Conservation (phyloP, 1,140 invertebrate species). For the Leptinotarsa defecta region DNA sequence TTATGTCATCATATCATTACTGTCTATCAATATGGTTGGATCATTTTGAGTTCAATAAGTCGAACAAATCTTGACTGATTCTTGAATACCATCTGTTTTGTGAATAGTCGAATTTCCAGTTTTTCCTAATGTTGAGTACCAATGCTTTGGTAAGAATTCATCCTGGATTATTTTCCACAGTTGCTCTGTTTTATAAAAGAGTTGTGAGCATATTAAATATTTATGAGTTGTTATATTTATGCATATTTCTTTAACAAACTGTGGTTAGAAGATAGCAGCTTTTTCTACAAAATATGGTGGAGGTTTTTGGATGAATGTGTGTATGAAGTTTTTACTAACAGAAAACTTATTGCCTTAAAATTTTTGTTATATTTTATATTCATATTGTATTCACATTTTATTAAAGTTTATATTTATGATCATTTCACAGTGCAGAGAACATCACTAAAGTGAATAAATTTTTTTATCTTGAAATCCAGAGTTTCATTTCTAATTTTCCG, state of each 20-base stretch:
- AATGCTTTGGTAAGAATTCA: not conserved
- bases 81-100: not conserved
- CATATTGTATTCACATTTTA: conserved; percentile 44
- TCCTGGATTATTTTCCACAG: conserved; percentile 16
- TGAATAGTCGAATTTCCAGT: not conserved
- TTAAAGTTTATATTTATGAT: conserved; percentile 42
- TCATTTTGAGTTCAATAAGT: conserved; percentile 6
- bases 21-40: conserved; percentile 22
- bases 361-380: conserved; percentile 50
- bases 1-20: conserved; percentile 33
- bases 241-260: conserved; percentile 29
- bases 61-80: conserved; percentile 20
- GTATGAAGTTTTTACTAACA: conserved; percentile 33
- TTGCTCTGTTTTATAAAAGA: conserved; percentile 19
- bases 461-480: conserved; percentile 11
- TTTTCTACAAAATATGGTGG: conserved; percentile 47
- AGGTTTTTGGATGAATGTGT: conserved; percentile 41
- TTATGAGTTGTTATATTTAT: conserved; percentile 37
- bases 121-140: not conserved
- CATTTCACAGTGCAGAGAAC: conserved; percentile 45
- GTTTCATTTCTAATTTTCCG: not conserved
- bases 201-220: conserved; percentile 26
- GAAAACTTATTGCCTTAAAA: conserved; percentile 44
- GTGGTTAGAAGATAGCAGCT: conserved; percentile 38
- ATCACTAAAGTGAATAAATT: conserved; percentile 48